Percentiles rank a stretch among this genome's conserved stretches.
phyloP scores from a whole-genome alignment of 2,113 vertebrate genomes.

The Apaloderma vittatum region DNA sequence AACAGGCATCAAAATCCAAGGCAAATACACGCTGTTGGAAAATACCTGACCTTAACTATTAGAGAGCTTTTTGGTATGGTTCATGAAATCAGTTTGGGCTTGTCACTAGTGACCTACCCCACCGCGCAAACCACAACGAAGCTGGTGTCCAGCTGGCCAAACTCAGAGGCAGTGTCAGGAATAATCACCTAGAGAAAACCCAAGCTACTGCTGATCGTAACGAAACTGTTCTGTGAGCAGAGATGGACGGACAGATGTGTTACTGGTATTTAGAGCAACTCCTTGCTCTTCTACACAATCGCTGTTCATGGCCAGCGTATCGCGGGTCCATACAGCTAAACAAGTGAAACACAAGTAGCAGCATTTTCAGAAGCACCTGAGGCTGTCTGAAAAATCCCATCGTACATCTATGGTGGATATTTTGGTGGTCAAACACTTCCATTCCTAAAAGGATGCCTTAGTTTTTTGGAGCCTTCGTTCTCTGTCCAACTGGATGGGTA shows the following conservation, averaged over 20 bases:
- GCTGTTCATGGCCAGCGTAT: accelerated
- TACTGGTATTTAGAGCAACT: neutral
- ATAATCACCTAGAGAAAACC: neutral
- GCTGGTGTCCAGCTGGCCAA: neutral
- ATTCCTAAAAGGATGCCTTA: neutral
- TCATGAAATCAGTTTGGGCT: neutral
- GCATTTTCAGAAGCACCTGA: neutral
- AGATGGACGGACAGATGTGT: accelerated
- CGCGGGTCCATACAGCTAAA: neutral
- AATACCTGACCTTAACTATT: neutral
- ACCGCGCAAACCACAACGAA: neutral
- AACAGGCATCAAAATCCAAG: neutral
- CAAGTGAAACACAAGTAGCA: neutral
- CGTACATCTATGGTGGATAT: accelerated
- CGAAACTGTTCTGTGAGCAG: neutral
- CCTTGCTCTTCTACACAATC: neutral
- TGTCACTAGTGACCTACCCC: neutral
- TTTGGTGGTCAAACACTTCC: neutral
- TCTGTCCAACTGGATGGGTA: accelerated
- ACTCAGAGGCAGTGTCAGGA: accelerated
- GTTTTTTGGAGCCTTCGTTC: accelerated
- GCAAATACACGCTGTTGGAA: neutral
- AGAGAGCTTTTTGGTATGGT: neutral
- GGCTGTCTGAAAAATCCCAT: neutral
- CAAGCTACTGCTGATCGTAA: neutral